phyloP scores from a whole-genome alignment of 2,113 vertebrate species.

The Tyrannus savana region DNA sequence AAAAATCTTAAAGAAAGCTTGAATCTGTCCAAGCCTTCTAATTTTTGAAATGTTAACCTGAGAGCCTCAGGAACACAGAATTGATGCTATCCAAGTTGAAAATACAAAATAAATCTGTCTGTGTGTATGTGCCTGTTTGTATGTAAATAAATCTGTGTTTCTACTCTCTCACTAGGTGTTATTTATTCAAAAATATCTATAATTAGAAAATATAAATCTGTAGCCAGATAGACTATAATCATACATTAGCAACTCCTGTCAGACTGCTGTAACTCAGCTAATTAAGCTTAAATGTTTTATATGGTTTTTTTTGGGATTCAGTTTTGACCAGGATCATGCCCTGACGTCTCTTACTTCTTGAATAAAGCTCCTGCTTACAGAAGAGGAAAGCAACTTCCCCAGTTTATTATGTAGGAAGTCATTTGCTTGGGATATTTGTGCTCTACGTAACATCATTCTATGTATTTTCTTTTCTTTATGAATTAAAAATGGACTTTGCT shows the following conservation, averaged over 20 bases:
- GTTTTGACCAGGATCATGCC: neutral
- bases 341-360: neutral
- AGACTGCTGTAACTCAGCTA: neutral
- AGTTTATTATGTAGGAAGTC: neutral
- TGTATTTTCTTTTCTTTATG: neutral
- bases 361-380: neutral
- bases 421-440: neutral
- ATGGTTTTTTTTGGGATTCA: neutral
- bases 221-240: neutral
- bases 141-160: neutral
- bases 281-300: neutral
- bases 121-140: neutral
- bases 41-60: neutral
- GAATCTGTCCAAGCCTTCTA: neutral
- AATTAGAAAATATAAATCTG: neutral
- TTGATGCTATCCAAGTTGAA: neutral
- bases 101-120: neutral
- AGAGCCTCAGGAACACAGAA: neutral
- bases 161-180: neutral
- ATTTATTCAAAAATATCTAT: neutral
- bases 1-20: neutral
- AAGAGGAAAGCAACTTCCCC: neutral
- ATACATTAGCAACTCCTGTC: neutral
- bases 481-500: neutral
- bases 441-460: neutral